Conservation (phyloP, 2,888 invertebrate species). For the Dynastes hyllus region DNA sequence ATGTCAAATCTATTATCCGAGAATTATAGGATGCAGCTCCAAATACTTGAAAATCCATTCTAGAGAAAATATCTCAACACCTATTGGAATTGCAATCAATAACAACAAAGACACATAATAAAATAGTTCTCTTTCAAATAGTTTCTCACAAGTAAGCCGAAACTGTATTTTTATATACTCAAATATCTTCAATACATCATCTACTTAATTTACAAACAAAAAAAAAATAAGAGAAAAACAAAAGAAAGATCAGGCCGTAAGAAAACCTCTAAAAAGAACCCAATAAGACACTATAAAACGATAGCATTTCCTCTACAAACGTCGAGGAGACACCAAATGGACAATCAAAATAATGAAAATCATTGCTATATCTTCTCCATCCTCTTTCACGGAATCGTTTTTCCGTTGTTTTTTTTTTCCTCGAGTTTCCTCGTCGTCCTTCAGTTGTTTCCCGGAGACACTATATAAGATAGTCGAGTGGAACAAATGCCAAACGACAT, state of each 20-base stretch:
- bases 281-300: constrained; percentile 19
- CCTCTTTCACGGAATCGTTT: background rate
- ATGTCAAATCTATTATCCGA: too few species aligned
- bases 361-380: constrained; percentile 17
- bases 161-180: too few species aligned
- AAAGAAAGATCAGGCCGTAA: background rate
- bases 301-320: constrained; percentile 4
- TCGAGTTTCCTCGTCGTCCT: background rate
- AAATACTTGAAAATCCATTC: too few species aligned
- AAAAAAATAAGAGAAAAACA: background rate
- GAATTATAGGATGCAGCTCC: too few species aligned
- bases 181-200: too few species aligned
- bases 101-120: too few species aligned
- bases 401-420: background rate
- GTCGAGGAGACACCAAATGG: constrained; percentile 18
- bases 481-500: constrained; percentile 23
- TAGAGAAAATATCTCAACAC: too few species aligned
- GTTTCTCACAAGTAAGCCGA: too few species aligned
- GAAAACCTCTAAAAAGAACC: background rate
- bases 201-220: too few species aligned
- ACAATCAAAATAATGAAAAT: constrained; percentile 44
- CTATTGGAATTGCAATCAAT: too few species aligned
- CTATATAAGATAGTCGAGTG: background rate
- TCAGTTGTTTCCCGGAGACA: background rate
- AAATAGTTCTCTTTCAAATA: too few species aligned